Evolutionary conservation across 2,888 invertebrate species (phyloP), one percentile per base, ranked within the genome.

Genomic region (Pharmacophagus antenor): DNA sequence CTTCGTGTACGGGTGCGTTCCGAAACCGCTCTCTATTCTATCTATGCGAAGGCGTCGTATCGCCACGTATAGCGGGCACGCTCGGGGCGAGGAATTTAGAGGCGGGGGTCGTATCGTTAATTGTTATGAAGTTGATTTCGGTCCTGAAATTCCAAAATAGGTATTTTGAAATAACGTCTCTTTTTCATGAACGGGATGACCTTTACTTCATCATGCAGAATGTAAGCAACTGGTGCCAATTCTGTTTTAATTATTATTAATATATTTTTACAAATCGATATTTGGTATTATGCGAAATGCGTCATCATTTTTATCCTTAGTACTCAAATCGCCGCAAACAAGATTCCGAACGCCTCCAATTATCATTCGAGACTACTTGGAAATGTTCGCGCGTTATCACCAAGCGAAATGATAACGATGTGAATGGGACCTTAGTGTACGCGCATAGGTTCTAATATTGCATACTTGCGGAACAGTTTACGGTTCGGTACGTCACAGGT

Each of bases 1-100:
- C 72, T 63, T 61, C 72, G 70, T 81, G 85, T 86, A 74, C 84
- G 82, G 82, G 88, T 89, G 89, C 88, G 89, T 89, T 90, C 89
- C 88, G 88, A 89, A 90, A 89, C 89, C 90, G 88, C 89, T 89
- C 90, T 90, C 90, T 90, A 90, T 89, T 90, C 89, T 90, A 89
- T 90, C 89, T 90, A 89, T 89, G 89, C 89, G 89, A 90, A 89
- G 89, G 89, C 89, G 89, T 87, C 88, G 87, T 85, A 86, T 85
- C 85, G 87, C 88, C 86, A 82, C 88, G 88, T 87, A 86, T 84
- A 87, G 86, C 88, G 87, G 88, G 84, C 87, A 86, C 88, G 89
- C 89, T 89, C 87, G 86, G 86, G 89, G 89, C 89, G 87, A 89
- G 89, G 89, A 89, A 90, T 90, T 88, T 88, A 88, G 89, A 88